Base-by-base conservation (phyloP, 2,888 invertebrate genomes). In the Pterostichus madidus region DNA sequence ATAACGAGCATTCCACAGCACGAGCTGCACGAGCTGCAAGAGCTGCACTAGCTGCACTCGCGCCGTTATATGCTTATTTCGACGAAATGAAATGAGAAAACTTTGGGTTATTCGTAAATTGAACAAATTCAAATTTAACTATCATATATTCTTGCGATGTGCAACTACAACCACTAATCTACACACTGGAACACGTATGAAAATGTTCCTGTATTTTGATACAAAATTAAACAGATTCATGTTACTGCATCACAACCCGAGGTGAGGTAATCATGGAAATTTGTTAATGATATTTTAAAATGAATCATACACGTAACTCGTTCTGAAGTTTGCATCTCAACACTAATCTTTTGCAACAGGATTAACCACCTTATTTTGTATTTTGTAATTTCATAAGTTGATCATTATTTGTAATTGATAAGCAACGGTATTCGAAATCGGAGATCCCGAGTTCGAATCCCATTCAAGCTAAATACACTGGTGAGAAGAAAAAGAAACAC, bases 41-140 rank as follows among this genome's bases (percentile, higher is more conserved):
- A n/a, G n/a, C n/a, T n/a, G n/a, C n/a, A n/a, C n/a, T n/a, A n/a
- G 49, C n/a, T 56, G 56, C 56, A 24, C 17, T 56, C 17, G 15
- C 24, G 44, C 68, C 17, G 68, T 44, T 71, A 44, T 71, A 10
- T 44, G 68, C 68, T 71, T 71, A 71, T 71, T 71, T 44, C 68
- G 24, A 15, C 32, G 68, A 71, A n/a, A 13, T 71, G 44, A 39
- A 71, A 71, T 44, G 68, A 71, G 68, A 71, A 71, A 71, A 71
- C 68, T 71, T 71, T 71, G 68, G 15, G 7, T 71, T 71, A 71
- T 71, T 71, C 15, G 46, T 71, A 64, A 15, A 64, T 64, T 64
- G 64, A 64, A 64, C 64, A 64, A 64, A 64, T 64, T 64, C 39
- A 44, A 44, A 71, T 71, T 44, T 17, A 71, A 71, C 68, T 17